Evolutionary conservation across 2,113 vertebrate species (phyloP).

Genomic region (Cebidichthys violaceus): DNA sequence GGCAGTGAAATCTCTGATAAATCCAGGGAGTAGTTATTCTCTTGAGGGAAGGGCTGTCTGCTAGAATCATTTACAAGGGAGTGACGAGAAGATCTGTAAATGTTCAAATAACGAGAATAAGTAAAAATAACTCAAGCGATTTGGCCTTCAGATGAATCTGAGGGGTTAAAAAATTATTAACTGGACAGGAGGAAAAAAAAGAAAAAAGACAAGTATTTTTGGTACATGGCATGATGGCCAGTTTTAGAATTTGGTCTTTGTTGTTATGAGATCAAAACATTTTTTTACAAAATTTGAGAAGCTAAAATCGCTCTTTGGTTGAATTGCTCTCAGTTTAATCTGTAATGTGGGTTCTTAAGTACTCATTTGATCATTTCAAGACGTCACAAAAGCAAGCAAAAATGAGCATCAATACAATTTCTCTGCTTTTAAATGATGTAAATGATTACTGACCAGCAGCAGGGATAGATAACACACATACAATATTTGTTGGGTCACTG

Average conservation of each 20-base stretch:
- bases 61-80: conserved; percentile 64
- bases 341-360: not conserved
- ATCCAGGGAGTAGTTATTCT: conserved; percentile 50
- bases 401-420: not conserved
- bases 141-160: conserved; percentile 27
- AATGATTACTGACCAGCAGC: not conserved
- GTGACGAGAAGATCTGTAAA: conserved; percentile 53
- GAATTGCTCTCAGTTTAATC: not conserved
- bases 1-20: conserved; percentile 67
- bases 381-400: not conserved
- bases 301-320: conserved; percentile 10
- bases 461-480: not conserved
- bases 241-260: not conserved
- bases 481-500: not conserved
- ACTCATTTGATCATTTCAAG: not conserved
- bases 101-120: conserved; percentile 63
- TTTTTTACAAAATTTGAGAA: not conserved
- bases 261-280: not conserved
- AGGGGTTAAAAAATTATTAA: not conserved
- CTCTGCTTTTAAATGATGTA: not conserved
- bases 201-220: not conserved
- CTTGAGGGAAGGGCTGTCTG: conserved; percentile 56
- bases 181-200: not conserved
- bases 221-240: not conserved
- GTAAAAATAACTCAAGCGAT: conserved; percentile 52